Base-by-base conservation (phyloP, 2,113 vertebrate genomes). In the Anolis sagrei region DNA sequence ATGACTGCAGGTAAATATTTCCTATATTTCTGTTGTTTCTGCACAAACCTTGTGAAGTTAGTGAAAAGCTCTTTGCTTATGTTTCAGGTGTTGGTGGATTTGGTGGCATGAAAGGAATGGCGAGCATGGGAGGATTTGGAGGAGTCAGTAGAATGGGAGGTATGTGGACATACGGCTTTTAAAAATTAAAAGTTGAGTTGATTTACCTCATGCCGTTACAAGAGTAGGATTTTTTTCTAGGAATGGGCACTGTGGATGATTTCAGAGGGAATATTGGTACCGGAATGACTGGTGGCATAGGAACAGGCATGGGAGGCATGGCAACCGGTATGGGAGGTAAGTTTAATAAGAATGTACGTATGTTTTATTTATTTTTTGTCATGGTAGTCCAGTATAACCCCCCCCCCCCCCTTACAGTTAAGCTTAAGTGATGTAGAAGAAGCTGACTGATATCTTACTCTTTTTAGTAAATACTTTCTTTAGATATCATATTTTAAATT, bases 71-170 rank as follows among this genome's bases (percentile, higher is more conserved):
- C 73, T 81, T 79, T 92, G 68, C 54, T 96, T 93, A 85, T 93
- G 91, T 88, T 85, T n/a, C 91, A 98, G 98, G 98, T 86, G 97
- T 98, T 91, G 94, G 95, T 83, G 96, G 97, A 27, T 99, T 98
- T 92, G 97, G 98, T 93, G 96, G 97, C 80, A 98, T 99, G 97
- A 98, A 99, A 93, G 97, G 95, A 89, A 97, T 99, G 96, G 97
- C 97, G 75, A 98, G 95, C 92, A 97, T 99, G 97, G 97, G 98
- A 80, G 97, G 97, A 94, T 99, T 98, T 93, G 97, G 96, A 7
- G 95, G 96, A 92, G 97, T 98, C 93, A 96, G 96, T 85, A 96
- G 98, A 83, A 98, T 99, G 97, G 97, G 97, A 97, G 99, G 99
- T 99, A 94, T 78, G 95, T 91, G 86, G 89, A 86, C 32, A 2